Base-by-base conservation (phyloP, 2,888 invertebrate genomes). In the Ophioninae sp. region DNA sequence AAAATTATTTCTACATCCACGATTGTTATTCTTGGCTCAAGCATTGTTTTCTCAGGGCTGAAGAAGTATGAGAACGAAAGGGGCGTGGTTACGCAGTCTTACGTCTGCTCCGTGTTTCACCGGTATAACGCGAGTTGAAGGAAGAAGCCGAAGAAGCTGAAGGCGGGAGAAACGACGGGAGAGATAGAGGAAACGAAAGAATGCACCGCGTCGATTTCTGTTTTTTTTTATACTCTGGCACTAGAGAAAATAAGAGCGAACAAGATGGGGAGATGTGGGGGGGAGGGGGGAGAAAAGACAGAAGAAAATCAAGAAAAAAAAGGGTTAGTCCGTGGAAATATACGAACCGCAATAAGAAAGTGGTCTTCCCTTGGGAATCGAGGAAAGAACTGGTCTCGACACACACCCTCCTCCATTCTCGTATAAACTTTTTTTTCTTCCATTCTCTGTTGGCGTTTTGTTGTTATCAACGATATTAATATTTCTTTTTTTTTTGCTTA, bases 291-390 rank as follows among this genome's bases (percentile, higher is more conserved):
- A 67, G 41, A 79, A 74, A 65, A 65, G 75, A 61, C 44, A 50
- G 73, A 64, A 61, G 64, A 72, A 64, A 79, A 64, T 68, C 68
- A 59, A 68, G 44, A 77, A 68, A 37, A 41, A 59, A 68, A 57
- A 41, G 23, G 64, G 61, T 23, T 20, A 68, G 69, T 64, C 59
- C 13, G 78, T 41, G 37, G 70, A 62, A 79, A 74, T 79, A 73
- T 72, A 81, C 69, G 70, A 74, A 73, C 21, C 39, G 78, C 67
- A 75, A 72, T 81, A 79, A 81, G 81, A 72, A 81, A 70, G 67
- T 72, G 70, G 73, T 59, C 67, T 79, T 75, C 81, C 79, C 84
- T 72, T 21, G 81, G 81, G 84, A 78, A 79, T 67, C 74, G 78
- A 62, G 23, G 20, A 44, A 81, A 67, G 62, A 84, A 75, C 70